phyloP scores from a whole-genome alignment of 2,113 vertebrate genomes.

The Electrona antarctica region DNA sequence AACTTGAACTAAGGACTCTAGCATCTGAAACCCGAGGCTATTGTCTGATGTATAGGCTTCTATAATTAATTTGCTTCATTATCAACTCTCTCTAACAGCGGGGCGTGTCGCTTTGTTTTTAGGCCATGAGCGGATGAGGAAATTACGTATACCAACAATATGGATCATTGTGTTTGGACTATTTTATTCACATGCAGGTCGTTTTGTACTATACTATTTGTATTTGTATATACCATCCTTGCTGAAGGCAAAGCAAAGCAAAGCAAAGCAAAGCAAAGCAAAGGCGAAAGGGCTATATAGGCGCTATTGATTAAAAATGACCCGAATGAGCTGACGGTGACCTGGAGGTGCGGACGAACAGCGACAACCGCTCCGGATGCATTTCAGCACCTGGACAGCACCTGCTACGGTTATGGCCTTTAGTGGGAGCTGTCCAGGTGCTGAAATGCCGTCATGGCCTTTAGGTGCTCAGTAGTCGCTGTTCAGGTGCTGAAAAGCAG shows the following conservation, averaged over 20 bases:
- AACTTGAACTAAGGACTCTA: slow-evolving; percentile 61
- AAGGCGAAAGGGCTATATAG: slow-evolving; percentile 20
- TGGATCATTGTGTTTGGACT: slow-evolving; percentile 15
- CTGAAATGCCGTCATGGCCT: too few relatives aligned
- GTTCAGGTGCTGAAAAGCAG: too few relatives aligned
- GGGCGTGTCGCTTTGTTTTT: slow-evolving; percentile 69
- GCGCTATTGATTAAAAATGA: not conserved
- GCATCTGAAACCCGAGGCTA: slow-evolving; percentile 65
- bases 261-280: too few relatives aligned
- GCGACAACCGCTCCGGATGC: slow-evolving; percentile 23
- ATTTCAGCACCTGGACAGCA: slow-evolving; percentile 50
- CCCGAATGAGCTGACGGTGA: slow-evolving; percentile 13
- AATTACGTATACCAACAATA: slow-evolving; percentile 9
- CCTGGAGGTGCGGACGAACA: slow-evolving; percentile 37
- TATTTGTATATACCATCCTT: slow-evolving; percentile 6
- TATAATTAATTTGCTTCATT: slow-evolving; percentile 73
- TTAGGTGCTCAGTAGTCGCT: too few relatives aligned
- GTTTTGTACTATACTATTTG: slow-evolving; percentile 25
- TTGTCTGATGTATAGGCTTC: slow-evolving; percentile 67
- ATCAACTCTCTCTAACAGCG: slow-evolving; percentile 67
- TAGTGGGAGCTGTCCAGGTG: too few relatives aligned
- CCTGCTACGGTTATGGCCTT: not conserved
- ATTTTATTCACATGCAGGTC: slow-evolving; percentile 50
- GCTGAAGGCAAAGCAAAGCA: too few relatives aligned
- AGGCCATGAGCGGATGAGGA: slow-evolving; percentile 49